Evolutionary conservation across 1,140 invertebrate species (phyloP).

Genomic region (Helicoverpa armigera): DNA sequence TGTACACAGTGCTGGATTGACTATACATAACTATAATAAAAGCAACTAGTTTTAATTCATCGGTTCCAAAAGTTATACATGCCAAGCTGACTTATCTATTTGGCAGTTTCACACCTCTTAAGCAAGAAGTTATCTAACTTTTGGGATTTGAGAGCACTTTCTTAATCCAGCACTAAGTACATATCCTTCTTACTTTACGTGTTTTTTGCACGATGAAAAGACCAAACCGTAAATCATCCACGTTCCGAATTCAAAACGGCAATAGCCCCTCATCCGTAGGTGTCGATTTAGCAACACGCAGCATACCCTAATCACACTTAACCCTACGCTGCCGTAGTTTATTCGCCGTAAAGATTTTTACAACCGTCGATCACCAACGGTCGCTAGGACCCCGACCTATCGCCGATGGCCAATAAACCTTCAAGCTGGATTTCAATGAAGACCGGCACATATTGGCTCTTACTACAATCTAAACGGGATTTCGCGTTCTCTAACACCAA

Average conservation of each 20-base stretch:
- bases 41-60: too few species aligned
- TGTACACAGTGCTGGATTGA: too few species aligned
- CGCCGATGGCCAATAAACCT: constrained; percentile 70
- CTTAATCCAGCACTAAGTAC: background rate
- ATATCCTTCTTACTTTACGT: background rate
- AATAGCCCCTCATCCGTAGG: constrained; percentile 28
- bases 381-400: constrained; percentile 53
- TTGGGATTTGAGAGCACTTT: too few species aligned
- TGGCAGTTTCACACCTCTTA: too few species aligned
- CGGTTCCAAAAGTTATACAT: too few species aligned
- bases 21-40: too few species aligned
- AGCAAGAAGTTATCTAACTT: too few species aligned
- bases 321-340: constrained; percentile 69
- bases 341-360: constrained; percentile 78
- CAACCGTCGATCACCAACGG: constrained; percentile 64
- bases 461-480: constrained; percentile 56
- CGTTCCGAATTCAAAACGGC: constrained; percentile 46
- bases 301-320: constrained; percentile 72
- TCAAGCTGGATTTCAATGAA: constrained; percentile 68
- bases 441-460: constrained; percentile 55
- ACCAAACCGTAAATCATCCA: constrained; percentile 40
- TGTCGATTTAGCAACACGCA: constrained; percentile 45
- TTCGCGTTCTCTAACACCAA: constrained; percentile 54
- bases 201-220: background rate
- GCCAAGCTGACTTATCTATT: too few species aligned